Conservation (phyloP, 2,797 vertebrate species). For the Lateolabrax maculatus region DNA sequence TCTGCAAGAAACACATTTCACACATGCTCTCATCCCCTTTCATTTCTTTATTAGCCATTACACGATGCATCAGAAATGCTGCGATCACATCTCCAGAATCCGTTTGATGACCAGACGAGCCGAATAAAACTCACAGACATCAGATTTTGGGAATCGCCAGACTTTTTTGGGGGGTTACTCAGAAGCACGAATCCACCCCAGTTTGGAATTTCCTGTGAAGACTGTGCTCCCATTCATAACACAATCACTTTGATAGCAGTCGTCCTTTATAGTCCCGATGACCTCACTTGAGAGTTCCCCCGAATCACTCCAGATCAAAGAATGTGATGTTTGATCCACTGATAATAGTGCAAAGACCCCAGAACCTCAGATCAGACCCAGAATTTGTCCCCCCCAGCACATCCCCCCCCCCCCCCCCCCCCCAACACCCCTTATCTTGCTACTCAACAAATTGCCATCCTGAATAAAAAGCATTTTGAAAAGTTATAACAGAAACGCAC, state of each 20-base stretch:
- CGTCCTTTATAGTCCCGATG: slow-evolving; percentile 68
- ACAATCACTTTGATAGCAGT: slow-evolving; percentile 80
- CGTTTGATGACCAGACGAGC: slow-evolving; percentile 31
- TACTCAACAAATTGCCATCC: slow-evolving; percentile 19
- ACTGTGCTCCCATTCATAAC: slow-evolving; percentile 83
- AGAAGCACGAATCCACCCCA: slow-evolving; percentile 36
- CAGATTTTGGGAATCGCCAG: slow-evolving; percentile 32
- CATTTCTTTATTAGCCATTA: slow-evolving; percentile 20
- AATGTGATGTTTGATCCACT: slow-evolving; percentile 63
- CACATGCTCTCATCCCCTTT: not conserved
- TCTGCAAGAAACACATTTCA: slow-evolving; percentile 13
- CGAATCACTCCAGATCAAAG: slow-evolving; percentile 74
- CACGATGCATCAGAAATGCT: slow-evolving; percentile 34
- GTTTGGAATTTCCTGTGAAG: slow-evolving; percentile 82
- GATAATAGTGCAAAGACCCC: slow-evolving; percentile 60
- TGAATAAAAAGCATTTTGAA: slow-evolving; percentile 44
- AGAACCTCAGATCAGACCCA: slow-evolving; percentile 44
- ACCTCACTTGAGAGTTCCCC: slow-evolving; percentile 77
- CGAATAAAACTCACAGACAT: slow-evolving; percentile 55
- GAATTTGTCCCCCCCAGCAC: slow-evolving; percentile 25
- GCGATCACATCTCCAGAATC: slow-evolving; percentile 35
- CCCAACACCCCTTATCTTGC: not conserved
- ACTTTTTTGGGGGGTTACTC: slow-evolving; percentile 35
- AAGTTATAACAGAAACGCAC: slow-evolving; percentile 36
- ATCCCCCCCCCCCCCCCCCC: not conserved